Percentiles rank a stretch among this genome's conserved stretches.
These are phyloP conservation scores for Manacus vitellinus DNA, from an alignment of 2,113 vertebrate genomes.

Conservation along the genomic window DNA sequence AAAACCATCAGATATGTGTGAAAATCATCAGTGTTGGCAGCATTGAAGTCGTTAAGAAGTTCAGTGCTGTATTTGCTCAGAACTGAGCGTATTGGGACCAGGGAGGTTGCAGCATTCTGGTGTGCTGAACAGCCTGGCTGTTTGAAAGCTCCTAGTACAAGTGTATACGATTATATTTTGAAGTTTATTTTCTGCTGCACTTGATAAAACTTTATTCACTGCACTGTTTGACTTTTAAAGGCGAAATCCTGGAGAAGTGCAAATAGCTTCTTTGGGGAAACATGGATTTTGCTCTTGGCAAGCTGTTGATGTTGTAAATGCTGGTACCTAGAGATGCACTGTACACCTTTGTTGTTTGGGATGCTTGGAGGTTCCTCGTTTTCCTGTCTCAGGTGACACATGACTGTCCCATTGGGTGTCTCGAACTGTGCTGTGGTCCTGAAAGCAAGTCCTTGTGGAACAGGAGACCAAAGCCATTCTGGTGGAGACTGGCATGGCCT, in stretches of 20 bases:
- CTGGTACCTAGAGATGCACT: neutral
- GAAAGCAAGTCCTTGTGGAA: neutral
- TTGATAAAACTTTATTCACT: neutral
- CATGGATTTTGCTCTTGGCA: neutral
- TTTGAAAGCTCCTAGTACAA: neutral
- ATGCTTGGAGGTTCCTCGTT: neutral
- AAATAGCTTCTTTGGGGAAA: neutral
- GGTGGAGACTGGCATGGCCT: neutral
- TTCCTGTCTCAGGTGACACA: neutral
- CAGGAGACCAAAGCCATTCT: neutral
- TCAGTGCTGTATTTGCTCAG: neutral
- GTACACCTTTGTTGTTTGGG: accelerated
- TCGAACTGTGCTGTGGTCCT: neutral
- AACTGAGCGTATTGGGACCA: neutral
- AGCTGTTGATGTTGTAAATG: neutral
- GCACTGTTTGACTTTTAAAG: neutral
- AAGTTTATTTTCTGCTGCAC: conserved; percentile 10
- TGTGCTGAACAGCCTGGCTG: neutral
- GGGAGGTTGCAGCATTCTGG: neutral
- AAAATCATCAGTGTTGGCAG: conserved; percentile 29
- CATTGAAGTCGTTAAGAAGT: neutral
- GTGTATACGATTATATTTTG: neutral
- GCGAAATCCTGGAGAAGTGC: neutral
- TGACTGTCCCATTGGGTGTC: neutral
- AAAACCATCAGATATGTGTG: conserved; percentile 18